Percentiles rank a stretch among this genome's conserved stretches.
Evolutionary conservation across 2,797 vertebrate species (phyloP).

Genomic region (Hypotaenidia philippensis): DNA sequence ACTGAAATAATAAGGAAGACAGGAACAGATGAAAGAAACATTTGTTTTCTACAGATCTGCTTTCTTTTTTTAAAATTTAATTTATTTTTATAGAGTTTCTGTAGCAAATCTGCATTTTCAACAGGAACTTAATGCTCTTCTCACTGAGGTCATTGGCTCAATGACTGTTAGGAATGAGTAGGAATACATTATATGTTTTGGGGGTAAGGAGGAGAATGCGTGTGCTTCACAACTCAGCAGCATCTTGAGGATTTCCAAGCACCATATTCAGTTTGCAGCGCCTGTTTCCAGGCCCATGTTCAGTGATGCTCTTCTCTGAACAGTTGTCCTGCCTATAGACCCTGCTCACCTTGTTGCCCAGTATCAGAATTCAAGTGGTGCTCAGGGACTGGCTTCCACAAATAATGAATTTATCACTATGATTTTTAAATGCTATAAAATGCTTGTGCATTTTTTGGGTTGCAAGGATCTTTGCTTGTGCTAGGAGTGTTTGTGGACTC

Average conservation of each 20-base stretch:
- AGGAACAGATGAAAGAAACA: conserved; percentile 55
- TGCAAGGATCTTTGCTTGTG: not conserved
- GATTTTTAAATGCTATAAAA: not conserved
- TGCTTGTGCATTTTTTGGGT: not conserved
- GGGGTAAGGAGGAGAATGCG: not conserved
- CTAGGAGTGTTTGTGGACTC: not conserved
- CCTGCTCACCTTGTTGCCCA: not conserved
- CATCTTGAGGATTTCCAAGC: not conserved
- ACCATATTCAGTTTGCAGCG: not conserved
- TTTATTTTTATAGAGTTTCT: conserved; percentile 51
- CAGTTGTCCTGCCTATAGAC: not conserved
- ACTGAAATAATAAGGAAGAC: conserved; percentile 59
- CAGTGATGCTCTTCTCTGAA: not conserved
- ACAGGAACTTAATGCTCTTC: not conserved
- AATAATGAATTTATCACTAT: not conserved
- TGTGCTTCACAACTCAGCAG: not conserved
- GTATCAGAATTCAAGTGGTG: not conserved
- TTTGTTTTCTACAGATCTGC: not conserved
- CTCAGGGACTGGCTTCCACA: not conserved
- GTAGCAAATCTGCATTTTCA: conserved; percentile 34
- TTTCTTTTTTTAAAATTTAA: not conserved
- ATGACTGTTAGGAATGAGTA: not conserved
- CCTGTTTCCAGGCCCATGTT: not conserved
- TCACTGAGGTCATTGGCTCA: not conserved
- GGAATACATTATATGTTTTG: not conserved